A percentile compares a stretch with the other conserved stretches of the same genome.
phyloP scores from a whole-genome alignment of 2,113 vertebrate species.

The Eulacestoma nigropectus region DNA sequence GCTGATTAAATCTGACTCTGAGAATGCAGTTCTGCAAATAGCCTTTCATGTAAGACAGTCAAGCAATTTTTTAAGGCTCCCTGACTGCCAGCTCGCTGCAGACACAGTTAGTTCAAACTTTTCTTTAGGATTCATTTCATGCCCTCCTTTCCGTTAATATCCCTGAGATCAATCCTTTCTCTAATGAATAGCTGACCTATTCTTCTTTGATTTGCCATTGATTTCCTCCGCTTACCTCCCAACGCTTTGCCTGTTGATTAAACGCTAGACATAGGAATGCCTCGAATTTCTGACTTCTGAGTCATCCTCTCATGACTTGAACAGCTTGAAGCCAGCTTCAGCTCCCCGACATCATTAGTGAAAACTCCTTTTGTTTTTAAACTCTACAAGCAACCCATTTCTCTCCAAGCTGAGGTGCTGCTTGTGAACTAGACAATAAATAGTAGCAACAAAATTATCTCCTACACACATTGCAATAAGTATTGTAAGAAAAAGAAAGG shows the following conservation, averaged over 20 bases:
- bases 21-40: background rate
- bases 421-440: background rate
- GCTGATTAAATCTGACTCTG: background rate
- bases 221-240: constrained; percentile 48
- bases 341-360: constrained; percentile 31
- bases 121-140: constrained; percentile 52
- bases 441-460: background rate
- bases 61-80: background rate
- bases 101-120: background rate
- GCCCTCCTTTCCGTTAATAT: constrained; percentile 27
- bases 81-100: background rate
- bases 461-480: background rate
- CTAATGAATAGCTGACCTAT: constrained; percentile 59
- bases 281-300: constrained; percentile 70
- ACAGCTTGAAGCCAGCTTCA: constrained; percentile 53
- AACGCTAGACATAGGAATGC: constrained; percentile 55
- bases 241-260: constrained; percentile 42
- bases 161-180: constrained; percentile 30
- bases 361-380: constrained; percentile 47
- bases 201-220: constrained; percentile 62
- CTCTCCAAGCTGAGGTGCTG: background rate
- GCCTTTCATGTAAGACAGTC: background rate
- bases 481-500: background rate
- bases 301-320: constrained; percentile 65
- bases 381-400: background rate